A percentile compares a stretch with the other conserved stretches of the same genome.
phyloP scores from a whole-genome alignment of 2,113 vertebrate species.

The Eudyptes chrysolophus region DNA sequence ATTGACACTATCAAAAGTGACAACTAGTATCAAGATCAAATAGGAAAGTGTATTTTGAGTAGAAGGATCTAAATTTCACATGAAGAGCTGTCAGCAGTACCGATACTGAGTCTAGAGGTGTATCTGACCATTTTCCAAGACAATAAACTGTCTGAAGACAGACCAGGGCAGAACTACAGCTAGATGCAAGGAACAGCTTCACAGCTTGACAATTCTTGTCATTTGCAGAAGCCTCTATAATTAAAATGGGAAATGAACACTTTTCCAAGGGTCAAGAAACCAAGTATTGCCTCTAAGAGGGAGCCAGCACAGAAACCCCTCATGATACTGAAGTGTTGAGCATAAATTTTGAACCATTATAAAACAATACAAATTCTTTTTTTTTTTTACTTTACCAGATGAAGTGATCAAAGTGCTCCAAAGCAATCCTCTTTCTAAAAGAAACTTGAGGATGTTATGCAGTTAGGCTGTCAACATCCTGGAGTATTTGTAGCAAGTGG shows the following conservation, averaged over 20 bases:
- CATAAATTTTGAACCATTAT: neutral
- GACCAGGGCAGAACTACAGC: neutral
- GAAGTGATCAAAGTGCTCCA: neutral
- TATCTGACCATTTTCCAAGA: neutral
- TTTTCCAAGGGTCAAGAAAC: neutral
- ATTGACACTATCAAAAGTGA: neutral
- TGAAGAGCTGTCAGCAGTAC: neutral
- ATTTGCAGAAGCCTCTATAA: neutral
- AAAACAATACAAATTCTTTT: neutral
- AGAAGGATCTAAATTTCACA: neutral
- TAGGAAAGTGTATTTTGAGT: neutral
- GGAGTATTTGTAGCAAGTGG: neutral
- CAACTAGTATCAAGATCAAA: neutral
- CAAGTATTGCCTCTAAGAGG: neutral
- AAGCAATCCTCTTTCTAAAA: neutral
- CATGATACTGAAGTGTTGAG: neutral
- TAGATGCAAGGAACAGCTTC: neutral
- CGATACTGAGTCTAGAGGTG: neutral
- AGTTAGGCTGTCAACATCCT: neutral
- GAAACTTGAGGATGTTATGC: neutral
- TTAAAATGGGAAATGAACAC: neutral
- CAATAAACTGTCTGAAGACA: neutral
- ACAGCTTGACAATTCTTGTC: neutral
- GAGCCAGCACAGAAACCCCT: neutral
- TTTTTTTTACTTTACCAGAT: neutral